Evolutionary conservation across 2,797 vertebrate genomes (phyloP), one percentile per base, ranked within the genome.

Genomic region (Neopelma chrysocephalum): DNA sequence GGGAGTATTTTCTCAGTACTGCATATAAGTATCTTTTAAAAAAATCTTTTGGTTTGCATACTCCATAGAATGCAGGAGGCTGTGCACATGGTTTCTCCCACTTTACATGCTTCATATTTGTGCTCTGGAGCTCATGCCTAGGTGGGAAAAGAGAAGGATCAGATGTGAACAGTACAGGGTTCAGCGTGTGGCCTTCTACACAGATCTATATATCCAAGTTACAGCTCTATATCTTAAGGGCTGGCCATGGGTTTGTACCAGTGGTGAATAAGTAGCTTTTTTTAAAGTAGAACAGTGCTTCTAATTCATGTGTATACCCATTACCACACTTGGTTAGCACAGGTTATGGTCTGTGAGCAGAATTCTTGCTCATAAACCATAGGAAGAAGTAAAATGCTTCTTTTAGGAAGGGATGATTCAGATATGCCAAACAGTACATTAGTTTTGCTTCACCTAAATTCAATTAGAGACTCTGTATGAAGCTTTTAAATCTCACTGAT

Each of bases 361-460:
- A 56, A 45, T 70, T 18, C 20, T 91, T 93, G 14, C 56, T 89
- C 36, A 84, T 51, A 90, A 93, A 78, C 27, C 47, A 40, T 12
- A 65, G 36, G 43, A 82, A 84, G 45, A 93, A 89, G 19, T 17
- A 36, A 81, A 94, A 92, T 69, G 10, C 56, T 84, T 73, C 25
- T 96, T 94, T 92, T 78, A 91, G 43, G 65, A 31, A 66, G 32
- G 84, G 34, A 56, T 94, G 29, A 93, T 61, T 95, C 70, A 54
- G 40, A 48, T 85, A 87, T 95, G 80, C 61, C 90, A 83, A 96
- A 84, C 20, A 85, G 25, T 89, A 19, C 84, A 91, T 97, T 97
- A 93, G 79, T 95, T 96, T 95, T 95, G 92, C 89, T 97, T 93
- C 83, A 95, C 65, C 86, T 97, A 89, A 96, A 96, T 97, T 95